Evolutionary conservation across 2,113 vertebrate genomes (phyloP).

Genomic region (Toxotes chatareus): DNA sequence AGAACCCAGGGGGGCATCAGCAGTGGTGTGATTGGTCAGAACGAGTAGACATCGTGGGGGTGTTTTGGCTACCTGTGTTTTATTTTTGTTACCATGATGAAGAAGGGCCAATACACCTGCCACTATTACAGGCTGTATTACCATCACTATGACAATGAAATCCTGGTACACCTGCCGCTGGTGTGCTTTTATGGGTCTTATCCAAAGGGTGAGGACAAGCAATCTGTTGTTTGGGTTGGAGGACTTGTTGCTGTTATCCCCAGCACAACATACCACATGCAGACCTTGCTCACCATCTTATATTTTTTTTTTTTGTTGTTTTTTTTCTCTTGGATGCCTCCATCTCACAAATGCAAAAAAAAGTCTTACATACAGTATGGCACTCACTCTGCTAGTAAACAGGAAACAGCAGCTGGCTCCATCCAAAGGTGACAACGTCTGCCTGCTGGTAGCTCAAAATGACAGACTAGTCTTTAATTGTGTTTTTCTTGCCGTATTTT

Average conservation of each 20-base stretch:
- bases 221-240: not conserved
- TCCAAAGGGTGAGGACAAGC: not conserved
- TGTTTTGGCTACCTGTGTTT: no score
- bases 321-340: constrained; percentile 17
- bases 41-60: no score
- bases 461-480: not conserved
- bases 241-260: not conserved
- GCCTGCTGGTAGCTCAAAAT: no score
- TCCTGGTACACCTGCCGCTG: not conserved
- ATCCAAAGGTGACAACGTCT: no score
- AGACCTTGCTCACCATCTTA: constrained; percentile 6
- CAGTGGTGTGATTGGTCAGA: no score
- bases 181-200: not conserved
- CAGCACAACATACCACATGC: constrained; percentile 50
- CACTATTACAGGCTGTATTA: no score
- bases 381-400: not conserved
- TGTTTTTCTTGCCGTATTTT: not conserved
- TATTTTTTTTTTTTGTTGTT: not conserved
- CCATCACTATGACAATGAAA: not conserved
- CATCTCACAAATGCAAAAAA: constrained; percentile 29
- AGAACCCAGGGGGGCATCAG: no score
- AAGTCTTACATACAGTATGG: not conserved
- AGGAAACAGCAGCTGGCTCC: not conserved
- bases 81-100: no score
- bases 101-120: not conserved